Percentiles rank a stretch among this genome's conserved stretches.
These are phyloP conservation scores for Agrochola litura DNA, from an alignment of 2,888 invertebrate species.

Conservation along the genomic window DNA sequence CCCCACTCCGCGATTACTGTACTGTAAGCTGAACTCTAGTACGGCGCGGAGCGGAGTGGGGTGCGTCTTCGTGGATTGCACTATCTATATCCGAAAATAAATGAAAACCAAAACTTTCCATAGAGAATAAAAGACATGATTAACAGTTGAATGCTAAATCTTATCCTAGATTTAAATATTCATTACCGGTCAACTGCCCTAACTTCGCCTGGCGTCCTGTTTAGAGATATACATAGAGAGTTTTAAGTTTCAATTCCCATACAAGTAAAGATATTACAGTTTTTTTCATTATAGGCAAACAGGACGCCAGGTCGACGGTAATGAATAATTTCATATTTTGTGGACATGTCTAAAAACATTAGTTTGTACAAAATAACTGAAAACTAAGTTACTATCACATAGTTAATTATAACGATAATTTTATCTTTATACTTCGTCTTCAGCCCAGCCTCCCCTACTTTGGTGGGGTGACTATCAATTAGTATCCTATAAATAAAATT, in stretches of 20 bases:
- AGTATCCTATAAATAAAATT: conserved; percentile 25
- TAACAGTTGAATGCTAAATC: not conserved
- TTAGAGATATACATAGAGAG: no score
- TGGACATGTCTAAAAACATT: conserved; percentile 40
- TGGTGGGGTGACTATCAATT: not conserved
- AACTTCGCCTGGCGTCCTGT: no score
- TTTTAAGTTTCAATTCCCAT: no score
- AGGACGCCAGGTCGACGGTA: not conserved
- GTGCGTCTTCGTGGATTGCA: no score
- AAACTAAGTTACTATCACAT: conserved; percentile 57
- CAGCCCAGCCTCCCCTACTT: not conserved
- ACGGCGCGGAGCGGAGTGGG: no score
- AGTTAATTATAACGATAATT: conserved; percentile 19
- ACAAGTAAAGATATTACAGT: no score
- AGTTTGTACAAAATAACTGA: conserved; percentile 56
- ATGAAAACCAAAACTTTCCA: not conserved
- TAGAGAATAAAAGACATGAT: not conserved
- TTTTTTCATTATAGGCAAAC: no score
- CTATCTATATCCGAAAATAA: not conserved
- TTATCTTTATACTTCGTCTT: not conserved
- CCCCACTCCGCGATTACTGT: no score
- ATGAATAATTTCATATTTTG: conserved; percentile 24
- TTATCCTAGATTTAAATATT: conserved; percentile 13
- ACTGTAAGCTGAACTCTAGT: no score
- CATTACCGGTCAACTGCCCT: not conserved